A percentile compares a stretch with the other conserved stretches of the same genome.
Conservation (phyloP, 2,797 vertebrate genomes). For the Falco peregrinus region DNA sequence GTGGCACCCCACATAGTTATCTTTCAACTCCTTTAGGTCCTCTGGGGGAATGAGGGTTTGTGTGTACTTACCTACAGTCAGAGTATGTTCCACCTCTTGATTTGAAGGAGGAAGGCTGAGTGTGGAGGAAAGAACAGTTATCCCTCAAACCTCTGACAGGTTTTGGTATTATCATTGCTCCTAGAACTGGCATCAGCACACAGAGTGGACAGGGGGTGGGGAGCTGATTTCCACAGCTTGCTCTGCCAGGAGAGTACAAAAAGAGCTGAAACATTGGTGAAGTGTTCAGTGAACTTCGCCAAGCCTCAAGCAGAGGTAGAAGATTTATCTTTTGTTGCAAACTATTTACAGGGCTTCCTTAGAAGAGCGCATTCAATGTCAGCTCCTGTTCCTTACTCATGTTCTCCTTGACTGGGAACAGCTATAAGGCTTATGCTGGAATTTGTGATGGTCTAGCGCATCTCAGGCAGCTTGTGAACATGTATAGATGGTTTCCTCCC, state of each 20-base stretch:
- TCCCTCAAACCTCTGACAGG: not conserved
- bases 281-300: not conserved
- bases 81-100: not conserved
- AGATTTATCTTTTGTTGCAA: not conserved
- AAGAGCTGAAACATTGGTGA: not conserved
- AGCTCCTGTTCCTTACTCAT: not conserved
- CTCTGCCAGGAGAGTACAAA: not conserved
- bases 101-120: not conserved
- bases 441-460: not conserved
- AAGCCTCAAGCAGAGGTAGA: not conserved
- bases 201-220: not conserved
- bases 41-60: not conserved
- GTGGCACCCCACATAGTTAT: not conserved
- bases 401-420: not conserved
- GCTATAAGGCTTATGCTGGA: not conserved
- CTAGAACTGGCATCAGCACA: not conserved
- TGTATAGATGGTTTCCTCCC: not conserved
- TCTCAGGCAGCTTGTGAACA: not conserved
- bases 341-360: not conserved
- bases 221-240: not conserved
- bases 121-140: not conserved
- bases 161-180: not conserved
- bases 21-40: not conserved
- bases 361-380: not conserved
- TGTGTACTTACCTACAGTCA: not conserved